These are phyloP conservation scores for Petrocephalus microphthalmus DNA, from an alignment of 2,113 vertebrate species.

Conservation along the genomic window DNA sequence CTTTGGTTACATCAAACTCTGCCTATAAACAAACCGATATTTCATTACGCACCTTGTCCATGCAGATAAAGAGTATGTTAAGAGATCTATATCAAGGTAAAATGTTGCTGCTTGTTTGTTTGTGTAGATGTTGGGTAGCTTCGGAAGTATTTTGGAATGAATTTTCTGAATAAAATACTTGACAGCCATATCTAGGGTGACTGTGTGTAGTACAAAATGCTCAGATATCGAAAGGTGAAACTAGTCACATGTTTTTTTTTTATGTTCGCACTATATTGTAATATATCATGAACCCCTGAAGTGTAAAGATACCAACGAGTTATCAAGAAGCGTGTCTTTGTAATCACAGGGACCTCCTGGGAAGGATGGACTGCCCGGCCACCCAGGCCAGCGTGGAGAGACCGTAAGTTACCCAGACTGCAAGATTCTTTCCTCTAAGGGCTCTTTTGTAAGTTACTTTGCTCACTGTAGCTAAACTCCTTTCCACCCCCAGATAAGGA, in stretches of 20 bases:
- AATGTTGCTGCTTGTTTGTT: neutral
- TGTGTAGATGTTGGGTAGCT: neutral
- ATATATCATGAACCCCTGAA: neutral
- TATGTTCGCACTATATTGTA: neutral
- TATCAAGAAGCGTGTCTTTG: conserved; percentile 30
- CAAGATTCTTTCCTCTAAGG: neutral
- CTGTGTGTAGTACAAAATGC: neutral
- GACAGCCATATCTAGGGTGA: neutral
- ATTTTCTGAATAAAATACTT: neutral
- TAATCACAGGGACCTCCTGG: conserved; percentile 82
- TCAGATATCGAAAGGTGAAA: neutral
- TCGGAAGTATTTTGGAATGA: neutral
- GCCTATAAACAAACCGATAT: neutral
- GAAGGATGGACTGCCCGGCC: conserved; percentile 92
- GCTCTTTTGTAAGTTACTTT: neutral
- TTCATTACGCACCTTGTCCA: neutral
- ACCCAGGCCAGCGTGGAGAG: conserved; percentile 92
- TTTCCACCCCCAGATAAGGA: neutral
- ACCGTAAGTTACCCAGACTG: conserved; percentile 71
- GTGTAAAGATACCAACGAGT: neutral
- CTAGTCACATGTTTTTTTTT: conserved; percentile 5
- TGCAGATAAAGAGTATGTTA: neutral
- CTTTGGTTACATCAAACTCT: neutral
- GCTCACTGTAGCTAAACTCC: neutral
- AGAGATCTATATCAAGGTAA: neutral